Evolutionary conservation across 2,113 vertebrate genomes (phyloP), one percentile per base, ranked within the genome.

Genomic region (Pagrus major): DNA sequence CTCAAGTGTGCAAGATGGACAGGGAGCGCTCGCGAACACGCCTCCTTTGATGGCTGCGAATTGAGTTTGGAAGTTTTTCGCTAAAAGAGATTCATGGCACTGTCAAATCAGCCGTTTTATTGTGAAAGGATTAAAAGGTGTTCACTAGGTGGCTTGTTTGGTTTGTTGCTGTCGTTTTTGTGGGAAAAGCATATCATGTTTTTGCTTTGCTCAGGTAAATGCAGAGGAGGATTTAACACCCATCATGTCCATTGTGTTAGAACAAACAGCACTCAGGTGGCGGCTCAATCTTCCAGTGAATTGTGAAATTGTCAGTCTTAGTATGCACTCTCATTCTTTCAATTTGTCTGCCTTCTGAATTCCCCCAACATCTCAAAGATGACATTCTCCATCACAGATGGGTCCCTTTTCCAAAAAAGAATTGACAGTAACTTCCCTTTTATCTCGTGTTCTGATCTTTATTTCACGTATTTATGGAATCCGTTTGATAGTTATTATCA

Each of bases 381-480:
- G 52, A 29, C 74, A 71, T 35, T 72, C 73, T 60, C 33, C 63
- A 64, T 59, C 61, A 80, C 61, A 52, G 59, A 68, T 47, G 16
- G 42, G 74, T 83, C 31, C 33, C 31, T 65, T 54, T 74, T 46
- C 64, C 80, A 16, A 74, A 74, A 60, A 16, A 15, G 71, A 78
- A 56, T 56, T 70, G 63, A 15, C 61, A 65, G 60, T 56, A 85
- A 39, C 63, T 56, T 83, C 52, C 47, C 41, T 78, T 80, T 85
- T 71, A 81, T 85, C 61, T 65, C 55, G 42, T 52, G 42, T 78
- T 80, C 52, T 78, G 80, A 59, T 87, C 75, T 87, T 73, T 59
- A 35, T 91, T 89, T 81, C 83, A 67, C 65, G 67, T 89, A 76
- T 90, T 92, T 89, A 78, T 84, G 55, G 54, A 85, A 84, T 83